A percentile compares a stretch with the other conserved stretches of the same genome.
Conservation (phyloP, 2,113 vertebrate genomes). For the Mungos mungo region DNA sequence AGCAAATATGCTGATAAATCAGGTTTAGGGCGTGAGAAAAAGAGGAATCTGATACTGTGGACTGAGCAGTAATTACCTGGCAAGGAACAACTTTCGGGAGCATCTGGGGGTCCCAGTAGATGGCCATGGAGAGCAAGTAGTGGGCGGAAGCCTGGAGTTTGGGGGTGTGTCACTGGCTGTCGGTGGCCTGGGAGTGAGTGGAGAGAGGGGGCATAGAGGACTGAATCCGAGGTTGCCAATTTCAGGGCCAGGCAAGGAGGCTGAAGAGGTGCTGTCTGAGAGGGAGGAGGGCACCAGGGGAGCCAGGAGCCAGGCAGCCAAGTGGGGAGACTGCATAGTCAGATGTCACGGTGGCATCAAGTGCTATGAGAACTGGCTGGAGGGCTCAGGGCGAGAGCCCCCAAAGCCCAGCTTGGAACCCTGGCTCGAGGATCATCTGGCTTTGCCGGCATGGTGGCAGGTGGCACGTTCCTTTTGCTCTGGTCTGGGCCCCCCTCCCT, state of each 20-base stretch:
- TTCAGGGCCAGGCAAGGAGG: not conserved
- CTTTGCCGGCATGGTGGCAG: too few relatives aligned
- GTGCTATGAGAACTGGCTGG: not conserved
- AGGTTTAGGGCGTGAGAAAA: not conserved
- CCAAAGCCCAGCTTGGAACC: not conserved
- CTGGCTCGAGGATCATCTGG: too few relatives aligned
- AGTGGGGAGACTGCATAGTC: fast-evolving
- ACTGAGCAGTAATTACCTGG: not conserved
- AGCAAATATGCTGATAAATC: not conserved
- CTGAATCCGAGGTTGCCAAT: not conserved
- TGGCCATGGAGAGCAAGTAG: not conserved
- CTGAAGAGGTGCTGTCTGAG: not conserved
- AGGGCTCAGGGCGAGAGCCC: not conserved
- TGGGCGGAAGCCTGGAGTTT: not conserved
- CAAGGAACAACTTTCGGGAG: not conserved
- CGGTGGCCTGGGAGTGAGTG: not conserved
- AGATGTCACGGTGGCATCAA: not conserved
- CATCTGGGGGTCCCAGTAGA: not conserved
- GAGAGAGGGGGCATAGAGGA: not conserved
- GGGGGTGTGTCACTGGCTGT: not conserved
- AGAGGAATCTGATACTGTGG: not conserved
- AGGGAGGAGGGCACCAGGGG: not conserved
- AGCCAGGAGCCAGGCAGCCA: fast-evolving
- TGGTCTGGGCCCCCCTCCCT: not conserved
- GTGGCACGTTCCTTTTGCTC: not conserved